phyloP scores from a whole-genome alignment of 2,797 vertebrate species.

The Pterois miles region DNA sequence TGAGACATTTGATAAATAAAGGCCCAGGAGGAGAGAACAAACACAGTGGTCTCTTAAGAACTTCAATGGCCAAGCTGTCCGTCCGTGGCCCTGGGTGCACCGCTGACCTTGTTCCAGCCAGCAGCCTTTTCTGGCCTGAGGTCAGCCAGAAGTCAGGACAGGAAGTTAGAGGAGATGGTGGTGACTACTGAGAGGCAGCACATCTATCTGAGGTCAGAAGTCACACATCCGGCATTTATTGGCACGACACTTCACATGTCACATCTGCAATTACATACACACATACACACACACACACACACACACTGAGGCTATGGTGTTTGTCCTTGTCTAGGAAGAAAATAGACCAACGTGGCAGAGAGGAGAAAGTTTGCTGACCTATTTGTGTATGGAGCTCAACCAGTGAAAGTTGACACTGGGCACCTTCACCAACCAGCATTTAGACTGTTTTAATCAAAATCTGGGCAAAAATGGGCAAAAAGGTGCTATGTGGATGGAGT shows the following conservation, averaged over 20 bases:
- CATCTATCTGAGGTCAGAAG: slow-evolving; percentile 34
- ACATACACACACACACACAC: neutral
- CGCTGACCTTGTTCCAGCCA: neutral
- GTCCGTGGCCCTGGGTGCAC: neutral
- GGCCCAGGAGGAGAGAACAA: neutral
- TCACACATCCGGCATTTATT: slow-evolving; percentile 25
- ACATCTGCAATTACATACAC: slow-evolving; percentile 34
- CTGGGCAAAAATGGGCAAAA: too few species aligned
- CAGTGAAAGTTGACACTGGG: neutral
- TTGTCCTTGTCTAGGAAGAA: slow-evolving; percentile 16
- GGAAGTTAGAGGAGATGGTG: slow-evolving; percentile 1
- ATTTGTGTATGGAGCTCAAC: neutral
- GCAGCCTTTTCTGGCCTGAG: neutral
- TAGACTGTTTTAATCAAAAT: neutral
- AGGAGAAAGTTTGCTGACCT: neutral
- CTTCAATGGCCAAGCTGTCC: slow-evolving; percentile 4
- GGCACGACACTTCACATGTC: slow-evolving; percentile 35
- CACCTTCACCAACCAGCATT: neutral
- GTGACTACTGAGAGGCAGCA: slow-evolving; percentile 23
- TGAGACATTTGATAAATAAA: neutral
- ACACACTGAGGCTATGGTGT: neutral
- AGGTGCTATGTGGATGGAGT: too few species aligned
- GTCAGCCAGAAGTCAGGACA: slow-evolving; percentile 5
- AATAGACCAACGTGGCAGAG: neutral
- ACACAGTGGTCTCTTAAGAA: neutral